These are phyloP conservation scores for Pleuronectes platessa DNA, from an alignment of 2,113 vertebrate species.

Conservation along the genomic window DNA sequence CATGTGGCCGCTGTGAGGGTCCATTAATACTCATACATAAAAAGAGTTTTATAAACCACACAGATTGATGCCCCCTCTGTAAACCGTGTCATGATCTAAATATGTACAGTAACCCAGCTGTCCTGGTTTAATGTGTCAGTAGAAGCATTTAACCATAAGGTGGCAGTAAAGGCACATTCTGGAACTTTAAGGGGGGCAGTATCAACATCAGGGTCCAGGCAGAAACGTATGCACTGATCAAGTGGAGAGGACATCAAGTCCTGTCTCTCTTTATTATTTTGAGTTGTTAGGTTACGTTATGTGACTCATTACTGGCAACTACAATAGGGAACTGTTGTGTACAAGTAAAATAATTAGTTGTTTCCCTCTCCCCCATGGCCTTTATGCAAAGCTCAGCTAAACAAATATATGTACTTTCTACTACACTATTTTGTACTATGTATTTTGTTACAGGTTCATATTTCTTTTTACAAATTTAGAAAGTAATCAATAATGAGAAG, in stretches of 20 bases:
- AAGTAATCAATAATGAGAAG: no score
- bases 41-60: neutral
- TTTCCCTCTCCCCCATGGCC: no score
- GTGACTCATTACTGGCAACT: no score
- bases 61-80: neutral
- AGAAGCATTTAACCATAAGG: constrained; percentile 37
- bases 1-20: neutral
- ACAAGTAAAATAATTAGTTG: no score
- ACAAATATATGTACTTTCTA: no score
- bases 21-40: neutral
- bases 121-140: neutral
- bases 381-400: no score
- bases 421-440: no score
- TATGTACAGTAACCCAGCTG: neutral
- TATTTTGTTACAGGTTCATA: no score
- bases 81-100: neutral
- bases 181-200: neutral
- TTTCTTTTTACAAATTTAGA: no score
- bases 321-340: neutral
- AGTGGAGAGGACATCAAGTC: neutral
- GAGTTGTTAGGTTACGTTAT: neutral
- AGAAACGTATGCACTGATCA: neutral
- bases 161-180: constrained; percentile 53
- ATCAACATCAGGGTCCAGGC: neutral
- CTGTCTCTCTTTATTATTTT: neutral